Evolutionary conservation across 2,888 invertebrate genomes (phyloP).

Genomic region (Ochropleura plecta): DNA sequence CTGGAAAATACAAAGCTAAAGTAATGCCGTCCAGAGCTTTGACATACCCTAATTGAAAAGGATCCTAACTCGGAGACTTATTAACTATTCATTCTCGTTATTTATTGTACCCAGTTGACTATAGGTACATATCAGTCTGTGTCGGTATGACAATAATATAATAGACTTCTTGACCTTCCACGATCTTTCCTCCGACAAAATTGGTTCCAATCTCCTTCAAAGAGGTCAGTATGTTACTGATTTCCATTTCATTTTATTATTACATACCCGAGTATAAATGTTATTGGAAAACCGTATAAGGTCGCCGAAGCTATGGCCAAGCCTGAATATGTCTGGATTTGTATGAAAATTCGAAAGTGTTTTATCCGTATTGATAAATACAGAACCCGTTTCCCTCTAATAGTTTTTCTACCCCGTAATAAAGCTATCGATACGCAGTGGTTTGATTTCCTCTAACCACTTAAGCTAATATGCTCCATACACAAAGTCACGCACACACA

Average conservation of each 20-base stretch:
- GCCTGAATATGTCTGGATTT: slow-evolving; percentile 60
- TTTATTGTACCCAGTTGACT: slow-evolving; percentile 2
- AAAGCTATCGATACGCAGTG: slow-evolving; percentile 20
- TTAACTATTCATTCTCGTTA: slow-evolving; percentile 49
- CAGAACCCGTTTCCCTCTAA: slow-evolving; percentile 16
- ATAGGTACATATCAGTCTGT: slow-evolving; percentile 24
- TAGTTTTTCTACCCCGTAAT: slow-evolving; percentile 13
- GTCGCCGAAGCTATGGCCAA: slow-evolving; percentile 63
- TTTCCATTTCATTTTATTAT: slow-evolving; percentile 80
- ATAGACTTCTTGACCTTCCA: slow-evolving; percentile 71
- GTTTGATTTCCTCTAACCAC: slow-evolving; percentile 33
- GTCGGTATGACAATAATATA: slow-evolving; percentile 70
- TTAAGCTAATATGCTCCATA: slow-evolving; percentile 39
- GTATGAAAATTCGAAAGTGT: slow-evolving; percentile 54
- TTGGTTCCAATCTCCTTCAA: slow-evolving; percentile 75
- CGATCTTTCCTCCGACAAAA: slow-evolving; percentile 72
- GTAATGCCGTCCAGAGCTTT: slow-evolving; percentile 24
- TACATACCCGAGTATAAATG: slow-evolving; percentile 72
- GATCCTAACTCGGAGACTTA: slow-evolving; percentile 9
- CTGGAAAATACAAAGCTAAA: slow-evolving; percentile 34
- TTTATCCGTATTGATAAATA: slow-evolving; percentile 21
- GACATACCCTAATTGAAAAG: slow-evolving; percentile 25
- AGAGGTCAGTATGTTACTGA: slow-evolving; percentile 79
- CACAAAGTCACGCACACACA: slow-evolving; percentile 53
- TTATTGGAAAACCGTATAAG: slow-evolving; percentile 73